Conservation (phyloP, 2,113 vertebrate genomes). For the Phoxinus phoxinus region DNA sequence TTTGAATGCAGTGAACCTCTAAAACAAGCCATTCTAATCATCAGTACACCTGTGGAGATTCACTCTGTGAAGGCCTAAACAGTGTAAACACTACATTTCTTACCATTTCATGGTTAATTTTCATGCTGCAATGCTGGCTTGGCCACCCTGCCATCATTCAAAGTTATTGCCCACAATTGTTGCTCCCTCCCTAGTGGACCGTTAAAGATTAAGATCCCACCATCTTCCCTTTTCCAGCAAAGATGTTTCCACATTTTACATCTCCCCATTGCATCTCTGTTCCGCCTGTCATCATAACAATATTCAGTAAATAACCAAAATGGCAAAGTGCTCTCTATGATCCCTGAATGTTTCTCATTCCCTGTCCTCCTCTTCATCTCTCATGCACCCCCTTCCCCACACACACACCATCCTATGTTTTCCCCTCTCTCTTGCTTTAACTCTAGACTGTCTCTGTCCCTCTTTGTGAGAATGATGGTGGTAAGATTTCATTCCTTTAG, state of each 20-base stretch:
- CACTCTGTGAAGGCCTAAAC: background rate
- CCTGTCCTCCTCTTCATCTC: constrained; percentile 23
- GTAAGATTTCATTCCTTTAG: constrained; percentile 8
- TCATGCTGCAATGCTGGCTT: constrained; percentile 16
- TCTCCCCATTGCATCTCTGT: constrained; percentile 2
- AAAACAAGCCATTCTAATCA: background rate
- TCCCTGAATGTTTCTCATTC: constrained; percentile 15
- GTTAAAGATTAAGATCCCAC: constrained; percentile 20
- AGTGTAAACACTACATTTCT: background rate
- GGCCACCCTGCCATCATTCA: constrained; percentile 28
- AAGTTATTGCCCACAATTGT: constrained; percentile 27
- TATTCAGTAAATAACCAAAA: constrained; percentile 42
- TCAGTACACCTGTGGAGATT: constrained; percentile 11
- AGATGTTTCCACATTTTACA: constrained; percentile 35
- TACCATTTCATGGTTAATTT: constrained; percentile 3
- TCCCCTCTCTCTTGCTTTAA: background rate
- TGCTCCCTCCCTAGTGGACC: background rate
- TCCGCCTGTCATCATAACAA: constrained; percentile 26
- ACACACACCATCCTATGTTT: background rate
- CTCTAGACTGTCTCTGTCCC: background rate
- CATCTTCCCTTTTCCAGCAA: constrained; percentile 24
- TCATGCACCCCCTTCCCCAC: background rate
- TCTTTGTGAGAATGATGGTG: background rate
- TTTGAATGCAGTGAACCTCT: background rate
- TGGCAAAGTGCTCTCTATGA: background rate